These are phyloP conservation scores for Drosophila formosana DNA, from an alignment of 2,888 invertebrate species.

Conservation along the genomic window DNA sequence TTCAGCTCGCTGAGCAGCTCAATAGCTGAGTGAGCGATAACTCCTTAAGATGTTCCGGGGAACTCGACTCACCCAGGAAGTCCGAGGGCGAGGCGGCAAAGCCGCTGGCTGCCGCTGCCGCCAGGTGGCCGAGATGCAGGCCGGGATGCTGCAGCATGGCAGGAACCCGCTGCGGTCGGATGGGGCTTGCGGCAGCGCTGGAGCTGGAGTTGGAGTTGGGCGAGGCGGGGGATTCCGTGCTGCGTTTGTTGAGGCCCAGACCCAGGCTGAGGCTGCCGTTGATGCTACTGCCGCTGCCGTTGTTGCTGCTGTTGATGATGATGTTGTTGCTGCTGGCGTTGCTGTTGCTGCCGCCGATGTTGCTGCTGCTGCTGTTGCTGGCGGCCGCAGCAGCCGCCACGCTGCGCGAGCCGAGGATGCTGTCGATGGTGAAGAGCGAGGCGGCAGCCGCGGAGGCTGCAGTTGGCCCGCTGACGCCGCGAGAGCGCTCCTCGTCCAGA, in stretches of 20 bases:
- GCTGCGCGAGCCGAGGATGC: conserved; percentile 90
- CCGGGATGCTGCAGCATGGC: conserved; percentile 86
- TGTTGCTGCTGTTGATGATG: conserved; percentile 37
- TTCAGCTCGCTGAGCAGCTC: conserved; percentile 26
- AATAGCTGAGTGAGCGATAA: conserved; percentile 29
- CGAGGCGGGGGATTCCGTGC: conserved; percentile 83
- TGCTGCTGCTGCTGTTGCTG: conserved; percentile 36
- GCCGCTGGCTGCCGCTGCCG: conserved; percentile 87
- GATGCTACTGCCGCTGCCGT: conserved; percentile 26
- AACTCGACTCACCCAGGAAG: conserved; percentile 90
- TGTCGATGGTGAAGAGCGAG: conserved; percentile 93
- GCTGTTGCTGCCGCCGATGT: conserved; percentile 27
- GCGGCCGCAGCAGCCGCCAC: conserved; percentile 49
- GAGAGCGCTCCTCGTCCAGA: conserved; percentile 79
- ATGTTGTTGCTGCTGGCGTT: conserved; percentile 34
- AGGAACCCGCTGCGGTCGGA: conserved; percentile 84
- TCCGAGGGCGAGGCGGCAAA: conserved; percentile 91
- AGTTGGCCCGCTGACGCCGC: conserved; percentile 58
- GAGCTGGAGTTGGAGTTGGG: conserved; percentile 86
- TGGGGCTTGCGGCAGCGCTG: conserved; percentile 86
- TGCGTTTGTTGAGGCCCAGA: conserved; percentile 66
- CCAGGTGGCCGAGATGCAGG: conserved; percentile 88
- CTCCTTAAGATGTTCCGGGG: conserved; percentile 68
- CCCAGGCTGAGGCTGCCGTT: conserved; percentile 37
- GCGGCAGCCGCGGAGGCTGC: conserved; percentile 86